A percentile compares a stretch with the other conserved stretches of the same genome.
phyloP scores from a whole-genome alignment of 2,888 invertebrate genomes.

The Andrena camellia region DNA sequence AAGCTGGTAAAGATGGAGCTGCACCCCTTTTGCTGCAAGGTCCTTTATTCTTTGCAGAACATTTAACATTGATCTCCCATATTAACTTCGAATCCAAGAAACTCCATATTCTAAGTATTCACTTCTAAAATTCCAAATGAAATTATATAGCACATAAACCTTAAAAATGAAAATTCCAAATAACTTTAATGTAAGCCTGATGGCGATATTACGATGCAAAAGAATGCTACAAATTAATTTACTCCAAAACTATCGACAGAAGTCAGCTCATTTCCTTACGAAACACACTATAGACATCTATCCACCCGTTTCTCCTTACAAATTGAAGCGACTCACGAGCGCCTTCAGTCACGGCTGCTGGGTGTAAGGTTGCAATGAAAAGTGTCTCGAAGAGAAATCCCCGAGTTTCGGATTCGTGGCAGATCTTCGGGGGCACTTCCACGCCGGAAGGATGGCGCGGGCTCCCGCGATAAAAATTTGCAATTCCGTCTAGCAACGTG shows the following conservation, averaged over 20 bases:
- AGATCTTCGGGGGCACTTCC: conserved; percentile 33
- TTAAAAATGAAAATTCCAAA: too few species aligned
- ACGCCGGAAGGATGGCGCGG: conserved; percentile 15
- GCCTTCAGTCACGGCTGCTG: background rate
- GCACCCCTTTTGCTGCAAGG: too few species aligned
- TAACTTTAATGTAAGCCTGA: too few species aligned
- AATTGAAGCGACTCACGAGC: background rate
- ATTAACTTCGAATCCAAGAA: too few species aligned
- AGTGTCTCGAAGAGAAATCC: background rate
- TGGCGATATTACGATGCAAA: too few species aligned
- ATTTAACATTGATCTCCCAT: too few species aligned
- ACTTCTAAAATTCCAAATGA: too few species aligned
- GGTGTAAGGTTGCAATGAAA: background rate
- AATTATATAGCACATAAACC: too few species aligned
- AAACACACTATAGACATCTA: background rate
- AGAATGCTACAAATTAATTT: too few species aligned
- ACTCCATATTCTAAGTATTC: too few species aligned
- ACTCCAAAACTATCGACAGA: background rate
- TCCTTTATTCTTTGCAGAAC: too few species aligned
- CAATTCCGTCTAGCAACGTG: conserved; percentile 45
- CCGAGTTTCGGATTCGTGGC: conserved; percentile 22
- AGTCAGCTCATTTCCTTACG: background rate
- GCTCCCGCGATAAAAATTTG: conserved; percentile 56
- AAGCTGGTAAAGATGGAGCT: too few species aligned
- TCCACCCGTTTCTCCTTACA: background rate